Evolutionary conservation across 1,140 invertebrate species (phyloP).

Genomic region (Episyrphus balteatus): DNA sequence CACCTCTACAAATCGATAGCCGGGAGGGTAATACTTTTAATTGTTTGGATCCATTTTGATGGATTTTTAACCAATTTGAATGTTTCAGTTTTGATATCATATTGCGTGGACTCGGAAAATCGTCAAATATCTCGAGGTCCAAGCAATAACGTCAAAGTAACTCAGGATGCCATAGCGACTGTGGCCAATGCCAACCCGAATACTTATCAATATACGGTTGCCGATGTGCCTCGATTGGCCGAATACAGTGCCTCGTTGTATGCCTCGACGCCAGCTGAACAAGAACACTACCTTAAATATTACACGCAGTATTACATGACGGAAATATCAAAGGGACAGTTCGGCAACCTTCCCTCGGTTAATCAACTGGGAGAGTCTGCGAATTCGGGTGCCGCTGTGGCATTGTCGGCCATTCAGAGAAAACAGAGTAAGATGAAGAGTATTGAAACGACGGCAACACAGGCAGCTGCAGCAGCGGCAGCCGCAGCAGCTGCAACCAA

Average conservation of each 20-base stretch:
- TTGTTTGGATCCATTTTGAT: background rate
- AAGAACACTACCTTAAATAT: slow-evolving; percentile 61
- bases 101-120: slow-evolving; percentile 24
- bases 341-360: slow-evolving; percentile 33
- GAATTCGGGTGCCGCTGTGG: slow-evolving; percentile 81
- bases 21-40: slow-evolving; percentile 42
- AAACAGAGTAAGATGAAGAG: slow-evolving; percentile 34
- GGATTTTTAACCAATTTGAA: background rate
- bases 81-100: slow-evolving; percentile 24
- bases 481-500: slow-evolving; percentile 24
- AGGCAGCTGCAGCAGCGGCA: slow-evolving; percentile 27
- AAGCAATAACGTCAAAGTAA: slow-evolving; percentile 10
- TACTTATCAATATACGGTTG: slow-evolving; percentile 43
- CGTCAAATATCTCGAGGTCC: slow-evolving; percentile 1
- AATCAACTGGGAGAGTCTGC: slow-evolving; percentile 45
- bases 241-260: slow-evolving; percentile 70
- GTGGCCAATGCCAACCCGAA: slow-evolving; percentile 12
- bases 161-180: background rate
- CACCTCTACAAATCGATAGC: slow-evolving; percentile 52
- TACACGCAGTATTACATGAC: slow-evolving; percentile 73
- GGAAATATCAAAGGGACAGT: slow-evolving; percentile 50
- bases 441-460: slow-evolving; percentile 26
- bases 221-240: slow-evolving; percentile 61
- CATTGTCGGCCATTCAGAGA: slow-evolving; percentile 67
- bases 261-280: slow-evolving; percentile 61